These are phyloP conservation scores for Nudaria mundana DNA, from an alignment of 2,888 invertebrate genomes.

Conservation along the genomic window DNA sequence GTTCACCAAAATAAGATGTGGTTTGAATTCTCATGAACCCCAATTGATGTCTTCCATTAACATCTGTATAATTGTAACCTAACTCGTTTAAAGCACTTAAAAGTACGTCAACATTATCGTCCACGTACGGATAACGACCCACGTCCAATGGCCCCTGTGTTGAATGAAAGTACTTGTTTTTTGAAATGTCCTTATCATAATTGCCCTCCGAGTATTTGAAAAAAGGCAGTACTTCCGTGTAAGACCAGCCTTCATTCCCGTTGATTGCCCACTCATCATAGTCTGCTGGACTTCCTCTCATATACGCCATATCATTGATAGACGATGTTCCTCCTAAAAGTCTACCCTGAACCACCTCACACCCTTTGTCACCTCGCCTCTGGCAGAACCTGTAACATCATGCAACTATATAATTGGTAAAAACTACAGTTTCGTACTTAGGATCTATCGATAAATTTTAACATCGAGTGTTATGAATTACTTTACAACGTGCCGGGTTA, in stretches of 20 bases:
- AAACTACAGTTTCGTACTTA: slow-evolving; percentile 30
- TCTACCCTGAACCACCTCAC: slow-evolving; percentile 68
- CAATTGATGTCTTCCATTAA: slow-evolving; percentile 67
- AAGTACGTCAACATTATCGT: slow-evolving; percentile 68
- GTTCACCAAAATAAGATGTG: slow-evolving; percentile 69
- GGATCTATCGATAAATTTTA: slow-evolving; percentile 18
- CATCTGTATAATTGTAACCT: slow-evolving; percentile 70
- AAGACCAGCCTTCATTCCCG: slow-evolving; percentile 72
- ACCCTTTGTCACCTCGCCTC: slow-evolving; percentile 54
- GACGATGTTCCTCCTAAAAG: slow-evolving; percentile 69
- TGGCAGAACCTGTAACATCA: slow-evolving; percentile 65
- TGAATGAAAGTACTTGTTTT: slow-evolving; percentile 68
- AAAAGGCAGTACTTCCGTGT: slow-evolving; percentile 60
- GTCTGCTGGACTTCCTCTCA: slow-evolving; percentile 70
- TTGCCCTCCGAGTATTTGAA: slow-evolving; percentile 76
- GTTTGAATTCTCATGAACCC: slow-evolving; percentile 74
- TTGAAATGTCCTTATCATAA: slow-evolving; percentile 70
- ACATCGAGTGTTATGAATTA: too few relatives aligned
- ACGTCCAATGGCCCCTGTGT: slow-evolving; percentile 71
- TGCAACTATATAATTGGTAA: slow-evolving; percentile 42
- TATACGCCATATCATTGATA: slow-evolving; percentile 73
- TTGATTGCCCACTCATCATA: slow-evolving; percentile 71
- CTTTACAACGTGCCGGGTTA: too few relatives aligned
- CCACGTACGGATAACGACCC: slow-evolving; percentile 66
- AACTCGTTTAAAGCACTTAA: slow-evolving; percentile 68